Conservation (phyloP, 2,888 invertebrate species). For the Tryphoninae sp. region DNA sequence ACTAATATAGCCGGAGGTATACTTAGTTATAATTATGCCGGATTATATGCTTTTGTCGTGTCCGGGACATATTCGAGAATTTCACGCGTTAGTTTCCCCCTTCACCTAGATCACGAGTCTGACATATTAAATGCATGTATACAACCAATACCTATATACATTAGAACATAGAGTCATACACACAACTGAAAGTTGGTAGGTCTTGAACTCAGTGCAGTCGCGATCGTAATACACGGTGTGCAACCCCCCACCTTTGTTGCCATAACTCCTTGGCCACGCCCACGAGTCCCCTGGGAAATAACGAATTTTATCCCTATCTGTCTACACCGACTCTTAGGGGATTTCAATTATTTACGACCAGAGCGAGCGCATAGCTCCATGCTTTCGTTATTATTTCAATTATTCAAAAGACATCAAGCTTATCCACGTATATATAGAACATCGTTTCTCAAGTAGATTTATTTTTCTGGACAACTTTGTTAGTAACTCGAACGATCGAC, state of each 20-base stretch:
- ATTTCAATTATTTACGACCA: conserved; percentile 2
- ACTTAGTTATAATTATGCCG: conserved; percentile 44
- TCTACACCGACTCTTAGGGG: not conserved
- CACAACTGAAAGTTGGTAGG: conserved; percentile 32
- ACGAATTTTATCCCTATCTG: not conserved
- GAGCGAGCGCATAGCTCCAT: not conserved
- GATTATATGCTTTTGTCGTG: conserved; percentile 45
- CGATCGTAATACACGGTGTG: conserved; percentile 21
- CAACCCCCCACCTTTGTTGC: not conserved
- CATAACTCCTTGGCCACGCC: not conserved
- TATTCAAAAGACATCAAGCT: too few species aligned
- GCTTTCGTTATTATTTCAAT: too few species aligned
- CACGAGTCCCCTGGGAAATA: not conserved
- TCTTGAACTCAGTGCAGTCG: conserved; percentile 19
- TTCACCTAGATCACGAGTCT: conserved; percentile 3
- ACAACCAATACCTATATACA: conserved; percentile 9
- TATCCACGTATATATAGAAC: not conserved
- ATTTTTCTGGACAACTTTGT: not conserved
- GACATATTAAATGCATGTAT: conserved; percentile 28
- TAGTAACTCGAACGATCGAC: not conserved
- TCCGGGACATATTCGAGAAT: conserved; percentile 21
- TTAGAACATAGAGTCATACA: conserved; percentile 11
- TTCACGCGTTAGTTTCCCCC: conserved; percentile 10
- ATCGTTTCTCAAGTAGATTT: not conserved
- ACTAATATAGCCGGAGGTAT: conserved; percentile 9